phyloP scores from a whole-genome alignment of 2,113 vertebrate species.

The Maylandia zebra region DNA sequence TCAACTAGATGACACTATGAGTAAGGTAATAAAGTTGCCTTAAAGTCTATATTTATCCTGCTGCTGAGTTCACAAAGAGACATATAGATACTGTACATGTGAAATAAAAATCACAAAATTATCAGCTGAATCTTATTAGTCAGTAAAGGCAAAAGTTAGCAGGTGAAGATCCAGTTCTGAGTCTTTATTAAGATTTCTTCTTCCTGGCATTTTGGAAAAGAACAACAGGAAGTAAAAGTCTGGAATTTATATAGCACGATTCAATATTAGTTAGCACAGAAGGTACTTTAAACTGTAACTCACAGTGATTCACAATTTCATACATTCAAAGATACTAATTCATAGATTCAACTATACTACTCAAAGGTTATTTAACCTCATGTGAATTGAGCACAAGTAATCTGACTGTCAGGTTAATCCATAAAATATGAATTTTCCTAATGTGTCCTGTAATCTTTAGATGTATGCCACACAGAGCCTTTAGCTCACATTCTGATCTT shows the following conservation, averaged over 20 bases:
- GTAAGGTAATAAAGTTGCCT: not conserved
- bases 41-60: not conserved
- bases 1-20: not conserved
- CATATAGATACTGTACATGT: not conserved
- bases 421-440: not conserved
- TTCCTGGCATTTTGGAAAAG: not conserved
- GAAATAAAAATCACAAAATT: not conserved
- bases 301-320: not conserved
- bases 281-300: not conserved
- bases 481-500: not conserved
- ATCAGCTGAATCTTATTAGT: not conserved
- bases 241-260: not conserved
- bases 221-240: not conserved
- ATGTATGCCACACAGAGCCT: not conserved
- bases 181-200: not conserved
- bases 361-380: not conserved
- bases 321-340: not conserved
- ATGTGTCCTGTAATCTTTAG: not conserved
- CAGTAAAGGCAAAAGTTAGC: not conserved
- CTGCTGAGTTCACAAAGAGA: not conserved
- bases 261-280: rapidly evolving
- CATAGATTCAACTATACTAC: not conserved
- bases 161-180: not conserved
- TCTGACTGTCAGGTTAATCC: not conserved
- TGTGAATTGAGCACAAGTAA: not conserved